Percentiles rank a stretch among this genome's conserved stretches.
Evolutionary conservation across 2,797 vertebrate genomes (phyloP).

Genomic region (Pelobates cultripes): DNA sequence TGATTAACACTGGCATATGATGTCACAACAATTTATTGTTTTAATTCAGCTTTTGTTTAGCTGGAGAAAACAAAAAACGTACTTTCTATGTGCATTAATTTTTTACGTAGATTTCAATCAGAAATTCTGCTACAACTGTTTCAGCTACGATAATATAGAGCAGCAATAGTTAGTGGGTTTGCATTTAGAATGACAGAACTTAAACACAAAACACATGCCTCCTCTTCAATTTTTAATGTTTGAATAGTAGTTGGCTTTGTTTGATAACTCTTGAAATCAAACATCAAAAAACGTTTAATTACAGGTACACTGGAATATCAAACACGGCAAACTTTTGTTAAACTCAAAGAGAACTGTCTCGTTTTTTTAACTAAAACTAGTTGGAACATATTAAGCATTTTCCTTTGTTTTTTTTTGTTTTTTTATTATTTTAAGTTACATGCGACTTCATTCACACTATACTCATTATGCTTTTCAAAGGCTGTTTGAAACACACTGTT

Average conservation of each 20-base stretch:
- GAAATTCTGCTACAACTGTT: conserved; percentile 9
- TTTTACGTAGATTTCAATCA: conserved; percentile 18
- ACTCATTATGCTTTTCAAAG: too few relatives aligned
- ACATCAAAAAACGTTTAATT: conserved; percentile 12
- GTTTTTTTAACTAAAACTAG: too few relatives aligned
- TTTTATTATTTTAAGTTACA: too few relatives aligned
- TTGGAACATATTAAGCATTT: too few relatives aligned
- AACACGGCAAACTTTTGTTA: not conserved
- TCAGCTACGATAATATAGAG: not conserved
- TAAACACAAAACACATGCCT: not conserved
- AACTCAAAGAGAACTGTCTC: not conserved
- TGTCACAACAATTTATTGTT: conserved; percentile 45
- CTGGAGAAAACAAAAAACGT: not conserved
- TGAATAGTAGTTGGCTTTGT: not conserved
- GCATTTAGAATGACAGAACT: not conserved
- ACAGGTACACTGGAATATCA: not conserved
- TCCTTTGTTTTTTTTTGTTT: not conserved
- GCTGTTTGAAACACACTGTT: too few relatives aligned
- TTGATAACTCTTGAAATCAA: not conserved
- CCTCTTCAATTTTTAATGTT: conserved; percentile 14
- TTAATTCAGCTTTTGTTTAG: conserved; percentile 46
- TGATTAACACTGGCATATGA: conserved; percentile 39
- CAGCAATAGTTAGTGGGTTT: not conserved
- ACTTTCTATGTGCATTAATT: conserved; percentile 4
- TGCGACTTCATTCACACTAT: too few relatives aligned